These are phyloP conservation scores for Prunella himalayana DNA, from an alignment of 2,113 vertebrate species.

Conservation along the genomic window DNA sequence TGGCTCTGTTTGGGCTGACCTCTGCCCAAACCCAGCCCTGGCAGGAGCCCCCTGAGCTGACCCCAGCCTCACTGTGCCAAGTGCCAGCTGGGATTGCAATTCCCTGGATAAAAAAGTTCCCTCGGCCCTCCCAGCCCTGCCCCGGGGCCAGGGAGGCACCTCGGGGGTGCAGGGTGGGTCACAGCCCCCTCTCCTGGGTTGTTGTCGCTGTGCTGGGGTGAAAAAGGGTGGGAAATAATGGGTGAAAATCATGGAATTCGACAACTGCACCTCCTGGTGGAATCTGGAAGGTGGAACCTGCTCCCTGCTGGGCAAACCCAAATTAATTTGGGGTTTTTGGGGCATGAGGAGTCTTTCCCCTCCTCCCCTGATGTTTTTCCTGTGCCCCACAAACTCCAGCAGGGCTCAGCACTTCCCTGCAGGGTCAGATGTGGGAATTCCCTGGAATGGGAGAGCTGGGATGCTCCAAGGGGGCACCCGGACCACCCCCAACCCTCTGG, in stretches of 20 bases:
- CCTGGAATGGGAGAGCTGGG: background rate
- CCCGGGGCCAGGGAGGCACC: background rate
- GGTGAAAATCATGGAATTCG: background rate
- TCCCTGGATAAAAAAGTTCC: background rate
- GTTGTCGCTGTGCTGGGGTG: fast-evolving
- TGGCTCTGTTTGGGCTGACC: background rate
- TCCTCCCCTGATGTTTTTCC: background rate
- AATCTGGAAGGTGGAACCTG: background rate
- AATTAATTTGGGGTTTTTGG: fast-evolving
- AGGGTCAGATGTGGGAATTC: background rate
- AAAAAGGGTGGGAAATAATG: fast-evolving
- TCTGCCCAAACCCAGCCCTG: background rate
- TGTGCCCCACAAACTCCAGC: background rate
- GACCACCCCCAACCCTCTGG: background rate
- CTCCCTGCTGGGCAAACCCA: background rate
- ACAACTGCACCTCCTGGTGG: background rate
- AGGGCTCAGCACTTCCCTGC: background rate
- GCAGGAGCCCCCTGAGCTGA: background rate
- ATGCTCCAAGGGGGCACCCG: fast-evolving
- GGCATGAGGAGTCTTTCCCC: background rate
- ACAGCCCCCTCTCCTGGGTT: fast-evolving
- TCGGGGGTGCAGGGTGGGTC: background rate
- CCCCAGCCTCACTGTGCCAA: background rate
- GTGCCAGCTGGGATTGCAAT: background rate
- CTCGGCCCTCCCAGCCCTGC: background rate